phyloP scores from a whole-genome alignment of 2,113 vertebrate genomes.

The Perca flavescens region DNA sequence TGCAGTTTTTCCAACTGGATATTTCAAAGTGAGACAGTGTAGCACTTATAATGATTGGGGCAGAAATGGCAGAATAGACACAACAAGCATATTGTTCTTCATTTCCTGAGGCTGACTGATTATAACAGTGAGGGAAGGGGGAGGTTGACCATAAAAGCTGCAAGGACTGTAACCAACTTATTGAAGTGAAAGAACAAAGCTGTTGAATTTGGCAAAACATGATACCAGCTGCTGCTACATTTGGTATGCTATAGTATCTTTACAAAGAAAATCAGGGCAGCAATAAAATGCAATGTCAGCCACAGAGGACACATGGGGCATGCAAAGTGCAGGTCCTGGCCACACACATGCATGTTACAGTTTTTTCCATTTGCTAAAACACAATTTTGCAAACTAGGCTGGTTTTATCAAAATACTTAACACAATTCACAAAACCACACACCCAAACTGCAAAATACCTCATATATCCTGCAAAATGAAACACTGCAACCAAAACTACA shows the following conservation, averaged over 20 bases:
- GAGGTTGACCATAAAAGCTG: conserved; percentile 47
- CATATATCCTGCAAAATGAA: too few relatives aligned
- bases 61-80: conserved; percentile 74
- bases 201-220: conserved; percentile 73
- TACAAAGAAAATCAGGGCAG: conserved; percentile 4
- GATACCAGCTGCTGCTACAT: conserved; percentile 53
- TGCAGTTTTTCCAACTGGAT: conserved; percentile 25
- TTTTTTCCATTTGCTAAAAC: too few relatives aligned
- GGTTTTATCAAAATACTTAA: too few relatives aligned
- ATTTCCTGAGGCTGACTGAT: conserved; percentile 74
- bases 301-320: neutral
- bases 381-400: too few relatives aligned
- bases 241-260: conserved; percentile 5
- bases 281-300: conserved; percentile 9
- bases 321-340: neutral
- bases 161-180: conserved; percentile 34
- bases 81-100: conserved; percentile 83
- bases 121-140: conserved; percentile 31
- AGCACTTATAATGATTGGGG: conserved; percentile 49
- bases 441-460: too few relatives aligned
- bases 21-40: conserved; percentile 37
- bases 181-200: conserved; percentile 76
- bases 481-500: too few relatives aligned
- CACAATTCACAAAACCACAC: too few relatives aligned
- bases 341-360: neutral